Conservation (phyloP, 2,113 vertebrate genomes). For the Apteryx mantelli region DNA sequence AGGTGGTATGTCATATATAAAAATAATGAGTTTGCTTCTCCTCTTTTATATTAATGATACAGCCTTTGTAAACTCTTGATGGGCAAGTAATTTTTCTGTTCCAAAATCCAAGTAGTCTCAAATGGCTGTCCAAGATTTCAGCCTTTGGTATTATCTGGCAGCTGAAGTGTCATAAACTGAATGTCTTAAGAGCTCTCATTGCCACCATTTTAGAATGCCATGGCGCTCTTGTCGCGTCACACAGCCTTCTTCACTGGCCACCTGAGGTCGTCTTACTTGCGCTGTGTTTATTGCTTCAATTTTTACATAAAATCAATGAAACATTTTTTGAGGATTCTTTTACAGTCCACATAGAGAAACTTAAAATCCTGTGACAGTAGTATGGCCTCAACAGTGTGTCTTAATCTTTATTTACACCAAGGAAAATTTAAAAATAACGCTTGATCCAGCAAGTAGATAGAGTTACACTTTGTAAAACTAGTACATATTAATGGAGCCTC, state of each 20-base stretch:
- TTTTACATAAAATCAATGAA: background rate
- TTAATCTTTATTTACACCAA: constrained; percentile 32
- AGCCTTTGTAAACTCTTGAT: background rate
- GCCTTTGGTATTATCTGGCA: background rate
- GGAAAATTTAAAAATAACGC: background rate
- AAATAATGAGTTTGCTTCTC: background rate
- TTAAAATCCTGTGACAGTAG: background rate
- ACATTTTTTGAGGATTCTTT: background rate
- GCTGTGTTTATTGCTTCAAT: background rate
- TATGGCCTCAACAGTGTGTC: background rate
- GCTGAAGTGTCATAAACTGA: background rate
- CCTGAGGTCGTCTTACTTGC: background rate
- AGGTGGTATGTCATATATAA: background rate
- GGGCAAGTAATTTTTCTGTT: background rate
- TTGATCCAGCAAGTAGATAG: background rate
- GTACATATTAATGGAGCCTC: background rate
- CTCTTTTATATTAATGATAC: background rate
- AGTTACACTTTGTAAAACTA: background rate
- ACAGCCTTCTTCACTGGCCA: background rate
- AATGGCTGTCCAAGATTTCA: background rate
- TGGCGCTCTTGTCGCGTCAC: background rate
- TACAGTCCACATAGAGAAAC: background rate
- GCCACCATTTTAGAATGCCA: background rate
- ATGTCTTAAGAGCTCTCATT: background rate
- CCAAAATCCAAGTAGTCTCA: background rate